These are phyloP conservation scores for Bombus waltoni DNA, from an alignment of 1,140 invertebrate genomes.

Conservation along the genomic window DNA sequence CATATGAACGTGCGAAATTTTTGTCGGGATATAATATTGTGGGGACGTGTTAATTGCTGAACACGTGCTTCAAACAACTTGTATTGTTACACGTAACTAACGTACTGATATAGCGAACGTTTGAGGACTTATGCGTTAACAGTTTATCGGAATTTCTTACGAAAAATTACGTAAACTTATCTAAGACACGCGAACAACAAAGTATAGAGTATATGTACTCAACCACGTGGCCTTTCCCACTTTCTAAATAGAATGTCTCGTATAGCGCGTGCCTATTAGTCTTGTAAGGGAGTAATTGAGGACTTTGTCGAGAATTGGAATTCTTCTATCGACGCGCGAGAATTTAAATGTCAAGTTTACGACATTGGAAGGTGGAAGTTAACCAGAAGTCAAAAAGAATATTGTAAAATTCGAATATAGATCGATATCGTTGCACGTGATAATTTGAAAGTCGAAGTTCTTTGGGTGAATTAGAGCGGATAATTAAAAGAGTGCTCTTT, in stretches of 20 bases:
- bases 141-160: not conserved
- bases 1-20: not conserved
- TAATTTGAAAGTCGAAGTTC: not conserved
- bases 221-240: not conserved
- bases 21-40: not conserved
- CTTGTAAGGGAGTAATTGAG: not conserved
- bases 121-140: no score
- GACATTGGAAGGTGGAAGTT: not conserved
- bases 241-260: not conserved
- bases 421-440: not conserved
- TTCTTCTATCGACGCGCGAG: not conserved
- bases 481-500: not conserved
- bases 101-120: not conserved
- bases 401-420: not conserved
- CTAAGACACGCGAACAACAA: no score
- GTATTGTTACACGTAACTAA: no score
- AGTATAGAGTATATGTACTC: not conserved
- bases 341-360: not conserved
- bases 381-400: not conserved
- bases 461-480: not conserved
- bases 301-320: not conserved
- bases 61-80: not conserved
- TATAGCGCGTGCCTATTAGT: not conserved
- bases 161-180: slow-evolving; percentile 1
- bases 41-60: no score